phyloP scores from a whole-genome alignment of 2,888 invertebrate species.

The Camptogramma bilineatum region DNA sequence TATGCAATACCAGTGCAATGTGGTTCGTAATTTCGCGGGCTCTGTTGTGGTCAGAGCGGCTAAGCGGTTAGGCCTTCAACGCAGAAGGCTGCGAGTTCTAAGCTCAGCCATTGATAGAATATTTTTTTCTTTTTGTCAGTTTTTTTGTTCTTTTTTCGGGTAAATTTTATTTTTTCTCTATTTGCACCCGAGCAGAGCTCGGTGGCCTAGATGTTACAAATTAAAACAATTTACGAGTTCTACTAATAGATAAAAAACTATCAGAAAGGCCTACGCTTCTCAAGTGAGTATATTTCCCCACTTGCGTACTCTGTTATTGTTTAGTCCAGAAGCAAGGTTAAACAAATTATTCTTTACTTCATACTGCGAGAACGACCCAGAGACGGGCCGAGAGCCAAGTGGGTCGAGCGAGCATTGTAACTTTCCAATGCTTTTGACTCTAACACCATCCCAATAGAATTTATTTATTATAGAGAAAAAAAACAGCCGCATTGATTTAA shows the following conservation, averaged over 20 bases:
- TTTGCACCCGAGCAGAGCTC: too few relatives aligned
- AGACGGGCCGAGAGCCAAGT: conserved; percentile 79
- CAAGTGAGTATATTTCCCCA: neutral
- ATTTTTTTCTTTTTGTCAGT: too few relatives aligned
- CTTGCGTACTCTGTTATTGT: conserved; percentile 32
- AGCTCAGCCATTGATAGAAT: too few relatives aligned
- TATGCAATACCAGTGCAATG: too few relatives aligned
- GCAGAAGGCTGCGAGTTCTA: too few relatives aligned
- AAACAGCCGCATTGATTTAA: neutral
- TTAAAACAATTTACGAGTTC: neutral
- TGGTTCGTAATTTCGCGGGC: too few relatives aligned
- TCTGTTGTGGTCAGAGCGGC: too few relatives aligned
- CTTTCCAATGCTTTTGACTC: conserved; percentile 71
- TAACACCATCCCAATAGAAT: conserved; percentile 49
- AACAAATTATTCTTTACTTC: conserved; percentile 43
- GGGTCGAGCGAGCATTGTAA: conserved; percentile 80
- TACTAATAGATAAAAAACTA: neutral
- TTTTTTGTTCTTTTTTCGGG: too few relatives aligned
- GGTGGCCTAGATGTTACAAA: too few relatives aligned
- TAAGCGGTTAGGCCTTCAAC: too few relatives aligned
- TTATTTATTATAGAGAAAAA: conserved; percentile 17
- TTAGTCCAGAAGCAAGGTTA: conserved; percentile 43
- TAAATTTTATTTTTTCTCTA: too few relatives aligned
- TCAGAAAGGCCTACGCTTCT: neutral
- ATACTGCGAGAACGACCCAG: conserved; percentile 52